A percentile compares a stretch with the other conserved stretches of the same genome.
Conservation (phyloP, 2,888 invertebrate genomes). For the Nematopogon swammerdamellus region DNA sequence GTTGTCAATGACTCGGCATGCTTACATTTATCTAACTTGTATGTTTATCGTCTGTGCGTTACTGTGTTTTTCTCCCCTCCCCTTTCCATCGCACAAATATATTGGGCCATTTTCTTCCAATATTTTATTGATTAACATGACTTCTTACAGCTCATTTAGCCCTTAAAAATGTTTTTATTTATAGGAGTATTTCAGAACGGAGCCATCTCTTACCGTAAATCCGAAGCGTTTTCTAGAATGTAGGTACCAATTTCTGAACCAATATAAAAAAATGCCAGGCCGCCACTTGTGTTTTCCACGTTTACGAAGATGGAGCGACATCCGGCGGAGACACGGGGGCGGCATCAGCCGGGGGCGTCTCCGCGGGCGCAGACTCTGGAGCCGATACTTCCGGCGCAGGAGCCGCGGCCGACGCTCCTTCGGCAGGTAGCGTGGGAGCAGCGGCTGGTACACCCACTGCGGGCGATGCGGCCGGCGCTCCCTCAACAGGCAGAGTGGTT, state of each 20-base stretch:
- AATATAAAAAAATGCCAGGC: no score
- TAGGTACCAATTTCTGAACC: no score
- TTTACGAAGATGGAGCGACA: conserved; percentile 15
- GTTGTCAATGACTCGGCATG: not conserved
- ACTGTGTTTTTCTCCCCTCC: not conserved
- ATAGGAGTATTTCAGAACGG: no score
- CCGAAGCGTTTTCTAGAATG: no score
- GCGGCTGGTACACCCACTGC: conserved; percentile 10
- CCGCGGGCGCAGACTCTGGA: conserved; percentile 20
- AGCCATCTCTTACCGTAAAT: no score
- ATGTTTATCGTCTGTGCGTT: not conserved
- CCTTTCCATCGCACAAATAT: no score
- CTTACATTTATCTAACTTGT: not conserved
- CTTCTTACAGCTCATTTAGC: no score
- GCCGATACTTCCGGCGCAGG: conserved; percentile 16
- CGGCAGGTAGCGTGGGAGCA: conserved; percentile 23
- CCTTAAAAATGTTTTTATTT: no score
- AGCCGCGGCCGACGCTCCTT: conserved; percentile 19
- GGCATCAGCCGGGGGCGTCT: conserved; percentile 20
- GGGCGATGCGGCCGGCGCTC: not conserved
- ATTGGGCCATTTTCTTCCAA: no score
- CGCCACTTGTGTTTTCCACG: no score
- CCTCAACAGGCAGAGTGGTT: not conserved
- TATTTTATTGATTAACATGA: no score
- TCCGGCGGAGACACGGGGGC: conserved; percentile 18